Base-by-base conservation (phyloP, 2,888 invertebrate genomes). In the Zaprionus lineosus region DNA sequence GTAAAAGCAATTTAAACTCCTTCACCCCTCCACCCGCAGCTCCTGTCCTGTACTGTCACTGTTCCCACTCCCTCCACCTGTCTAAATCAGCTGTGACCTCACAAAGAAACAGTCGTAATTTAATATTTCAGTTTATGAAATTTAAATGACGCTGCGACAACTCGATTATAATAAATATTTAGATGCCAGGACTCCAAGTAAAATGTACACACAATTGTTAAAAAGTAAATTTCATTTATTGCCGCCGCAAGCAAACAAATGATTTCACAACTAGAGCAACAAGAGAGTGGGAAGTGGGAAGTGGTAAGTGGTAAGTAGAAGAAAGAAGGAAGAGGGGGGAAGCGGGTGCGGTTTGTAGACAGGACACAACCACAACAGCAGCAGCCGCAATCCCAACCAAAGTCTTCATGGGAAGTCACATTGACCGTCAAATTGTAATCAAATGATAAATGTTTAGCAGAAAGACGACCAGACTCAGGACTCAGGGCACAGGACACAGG, bases 351-450 rank as follows among this genome's bases (percentile, higher is more conserved):
- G n/a, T n/a, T n/a, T n/a, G n/a, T n/a, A n/a, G n/a, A n/a, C 11
- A 21, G 19, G 19, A 19, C 19, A 21, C 21, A 21, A 21, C 21
- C 21, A 21, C 21, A 21, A 21, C 21, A 21, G 7, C 21, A 21
- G 12, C 21, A 29, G 12, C 18, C 12, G 2, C 26, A 26, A 19
- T 11, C 3, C 26, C 12, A 7, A n/a, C 58, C 40, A 29, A 39
- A 14, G 39, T 31, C 60, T 44, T 47, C 39, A 41, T 52, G 50
- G 44, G 26, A 64, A 70, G 62, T 67, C 63, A 61, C 65, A 79
- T 75, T 75, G 81, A 66, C 83, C 73, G 78, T 67, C 81, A 79
- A 79, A 83, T 79, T 74, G 84, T 83, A 83, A 83, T 84, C 74
- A 79, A 79, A 79, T 79, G 83, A 79, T 75, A 79, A 83, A 83